Evolutionary conservation across 2,888 invertebrate genomes (phyloP).

Genomic region (Nemoura dubitans): DNA sequence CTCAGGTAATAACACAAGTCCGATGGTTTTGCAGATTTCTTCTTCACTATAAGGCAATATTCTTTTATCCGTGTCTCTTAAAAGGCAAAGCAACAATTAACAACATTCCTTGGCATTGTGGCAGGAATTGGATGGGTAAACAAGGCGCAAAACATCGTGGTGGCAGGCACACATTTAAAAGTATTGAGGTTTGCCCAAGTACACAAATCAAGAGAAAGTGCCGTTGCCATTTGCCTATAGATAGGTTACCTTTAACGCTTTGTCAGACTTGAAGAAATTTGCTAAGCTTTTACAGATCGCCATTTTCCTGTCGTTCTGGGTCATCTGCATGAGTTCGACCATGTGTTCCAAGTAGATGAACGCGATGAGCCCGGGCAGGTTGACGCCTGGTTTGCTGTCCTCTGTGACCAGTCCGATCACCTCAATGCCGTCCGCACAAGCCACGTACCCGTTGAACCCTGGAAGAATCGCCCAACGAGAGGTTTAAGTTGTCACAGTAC

Average conservation of each 20-base stretch:
- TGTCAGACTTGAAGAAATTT: conserved; percentile 47
- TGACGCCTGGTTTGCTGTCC: conserved; percentile 48
- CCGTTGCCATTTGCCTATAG: too few relatives aligned
- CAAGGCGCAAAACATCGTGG: too few relatives aligned
- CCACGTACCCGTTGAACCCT: conserved; percentile 51
- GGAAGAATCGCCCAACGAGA: neutral
- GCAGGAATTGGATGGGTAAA: too few relatives aligned
- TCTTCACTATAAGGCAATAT: too few relatives aligned
- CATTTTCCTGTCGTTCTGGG: conserved; percentile 43
- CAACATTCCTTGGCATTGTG: too few relatives aligned
- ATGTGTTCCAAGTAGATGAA: conserved; percentile 49
- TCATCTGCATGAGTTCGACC: conserved; percentile 45
- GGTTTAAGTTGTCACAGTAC: too few relatives aligned
- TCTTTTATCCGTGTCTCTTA: too few relatives aligned
- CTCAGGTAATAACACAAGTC: too few relatives aligned
- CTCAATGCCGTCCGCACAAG: conserved; percentile 49
- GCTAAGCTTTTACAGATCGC: conserved; percentile 47
- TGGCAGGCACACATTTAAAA: neutral
- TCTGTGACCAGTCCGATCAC: conserved; percentile 48
- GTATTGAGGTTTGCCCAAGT: neutral
- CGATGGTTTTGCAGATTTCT: too few relatives aligned
- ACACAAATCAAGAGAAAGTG: neutral
- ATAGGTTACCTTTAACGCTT: conserved; percentile 47
- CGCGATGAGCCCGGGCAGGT: conserved; percentile 47
- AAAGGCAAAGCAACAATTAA: too few relatives aligned